Evolutionary conservation across 1,140 invertebrate species (phyloP).

Genomic region (Drosophila ohnishii): DNA sequence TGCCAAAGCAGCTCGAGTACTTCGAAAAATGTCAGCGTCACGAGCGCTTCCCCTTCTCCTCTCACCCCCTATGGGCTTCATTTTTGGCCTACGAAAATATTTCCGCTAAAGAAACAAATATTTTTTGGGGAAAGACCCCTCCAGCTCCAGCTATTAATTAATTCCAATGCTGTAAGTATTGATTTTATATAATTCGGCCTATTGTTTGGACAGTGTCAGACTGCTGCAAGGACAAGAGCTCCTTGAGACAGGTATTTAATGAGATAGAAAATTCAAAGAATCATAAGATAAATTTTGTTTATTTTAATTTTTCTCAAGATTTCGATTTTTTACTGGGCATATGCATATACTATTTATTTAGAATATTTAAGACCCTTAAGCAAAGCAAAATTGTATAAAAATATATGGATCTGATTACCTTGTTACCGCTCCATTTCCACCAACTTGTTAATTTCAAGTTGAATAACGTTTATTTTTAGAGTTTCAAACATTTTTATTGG

Average conservation of each 20-base stretch:
- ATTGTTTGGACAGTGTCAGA: neutral
- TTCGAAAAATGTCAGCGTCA: slow-evolving; percentile 41
- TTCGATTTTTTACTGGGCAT: too few species aligned
- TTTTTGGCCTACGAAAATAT: slow-evolving; percentile 42
- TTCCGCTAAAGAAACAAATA: slow-evolving; percentile 56
- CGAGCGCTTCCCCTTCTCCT: neutral
- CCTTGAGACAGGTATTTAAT: neutral
- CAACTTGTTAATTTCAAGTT: neutral
- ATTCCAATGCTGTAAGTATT: slow-evolving; percentile 7
- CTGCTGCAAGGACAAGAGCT: neutral
- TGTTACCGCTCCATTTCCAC: neutral
- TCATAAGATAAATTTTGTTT: neutral
- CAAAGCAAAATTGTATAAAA: too few species aligned
- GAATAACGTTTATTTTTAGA: neutral
- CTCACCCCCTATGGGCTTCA: neutral
- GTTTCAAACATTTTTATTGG: too few species aligned
- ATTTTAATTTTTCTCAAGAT: neutral
- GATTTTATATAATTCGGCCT: slow-evolving; percentile 3
- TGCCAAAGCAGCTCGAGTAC: slow-evolving; percentile 53
- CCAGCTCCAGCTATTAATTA: slow-evolving; percentile 15
- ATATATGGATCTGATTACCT: neutral
- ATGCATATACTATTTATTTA: too few species aligned
- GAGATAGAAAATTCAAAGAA: neutral
- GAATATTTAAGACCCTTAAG: too few species aligned
- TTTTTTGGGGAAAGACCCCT: slow-evolving; percentile 22